These are phyloP conservation scores for Pegoplata infirma DNA, from an alignment of 2,888 invertebrate genomes.

Conservation along the genomic window DNA sequence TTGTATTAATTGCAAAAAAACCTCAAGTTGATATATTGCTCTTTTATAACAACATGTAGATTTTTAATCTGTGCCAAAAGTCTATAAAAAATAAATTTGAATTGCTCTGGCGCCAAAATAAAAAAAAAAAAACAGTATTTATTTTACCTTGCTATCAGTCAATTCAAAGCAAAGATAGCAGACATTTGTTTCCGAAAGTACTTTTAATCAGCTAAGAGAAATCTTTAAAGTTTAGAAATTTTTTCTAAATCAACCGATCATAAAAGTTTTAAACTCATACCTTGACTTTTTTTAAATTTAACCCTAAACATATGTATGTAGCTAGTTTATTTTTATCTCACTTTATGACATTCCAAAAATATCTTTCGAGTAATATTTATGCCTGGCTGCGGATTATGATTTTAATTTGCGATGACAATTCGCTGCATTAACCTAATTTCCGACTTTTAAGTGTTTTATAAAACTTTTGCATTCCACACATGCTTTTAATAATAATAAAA, in stretches of 20 bases:
- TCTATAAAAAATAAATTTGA: no score
- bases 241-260: neutral
- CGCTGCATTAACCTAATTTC: constrained; percentile 47
- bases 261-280: neutral
- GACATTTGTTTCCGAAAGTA: neutral
- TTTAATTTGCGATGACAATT: constrained; percentile 47
- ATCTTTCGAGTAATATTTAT: neutral
- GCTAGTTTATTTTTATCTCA: no score
- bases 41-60: no score
- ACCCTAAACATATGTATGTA: no score
- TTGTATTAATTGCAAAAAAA: no score
- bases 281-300: neutral
- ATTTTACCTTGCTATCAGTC: no score
- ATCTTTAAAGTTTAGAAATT: neutral
- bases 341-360: constrained; percentile 13
- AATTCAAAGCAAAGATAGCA: neutral
- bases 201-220: neutral
- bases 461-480: constrained; percentile 39
- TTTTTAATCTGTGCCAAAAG: no score
- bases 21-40: no score
- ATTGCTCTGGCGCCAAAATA: no score
- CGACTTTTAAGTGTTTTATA: constrained; percentile 35
- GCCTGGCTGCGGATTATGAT: constrained; percentile 2
- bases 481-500: neutral
- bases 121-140: no score